Conservation (phyloP, 2,113 vertebrate genomes). For the Scalopus aquaticus region DNA sequence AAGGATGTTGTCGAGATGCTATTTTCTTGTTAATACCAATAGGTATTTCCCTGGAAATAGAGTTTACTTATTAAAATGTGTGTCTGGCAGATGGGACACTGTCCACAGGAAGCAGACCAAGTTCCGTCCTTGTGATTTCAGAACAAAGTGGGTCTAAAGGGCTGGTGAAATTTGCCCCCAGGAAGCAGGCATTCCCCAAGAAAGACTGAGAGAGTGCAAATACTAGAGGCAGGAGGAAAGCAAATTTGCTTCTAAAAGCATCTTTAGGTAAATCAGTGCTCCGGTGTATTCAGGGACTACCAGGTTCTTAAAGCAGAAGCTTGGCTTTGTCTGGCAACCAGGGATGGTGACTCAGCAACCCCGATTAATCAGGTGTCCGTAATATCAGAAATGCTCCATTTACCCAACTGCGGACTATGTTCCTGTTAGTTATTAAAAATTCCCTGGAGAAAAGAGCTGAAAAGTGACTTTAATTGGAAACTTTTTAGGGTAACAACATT, state of each 20-base stretch:
- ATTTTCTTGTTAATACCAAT: constrained; percentile 64
- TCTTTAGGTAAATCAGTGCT: not conserved
- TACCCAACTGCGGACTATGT: not conserved
- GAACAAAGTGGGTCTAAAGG: not conserved
- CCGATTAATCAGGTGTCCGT: not conserved
- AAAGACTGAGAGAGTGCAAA: not conserved
- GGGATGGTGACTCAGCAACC: not conserved
- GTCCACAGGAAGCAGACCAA: constrained; percentile 2
- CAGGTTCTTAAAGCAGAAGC: not conserved
- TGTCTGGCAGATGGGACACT: constrained; percentile 64
- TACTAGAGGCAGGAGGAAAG: not conserved
- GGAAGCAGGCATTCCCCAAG: not conserved
- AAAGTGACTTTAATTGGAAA: not conserved
- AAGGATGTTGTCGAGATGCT: constrained; percentile 65
- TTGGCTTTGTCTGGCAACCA: not conserved
- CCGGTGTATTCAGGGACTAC: not conserved
- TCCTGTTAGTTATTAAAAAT: constrained; percentile 13
- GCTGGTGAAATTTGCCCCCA: not conserved
- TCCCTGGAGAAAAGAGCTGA: not conserved
- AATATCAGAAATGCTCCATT: not conserved
- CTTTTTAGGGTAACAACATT: constrained; percentile 27
- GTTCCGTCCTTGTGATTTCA: not conserved
- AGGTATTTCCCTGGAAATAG: constrained; percentile 62
- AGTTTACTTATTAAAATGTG: constrained; percentile 68
- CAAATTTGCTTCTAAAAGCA: not conserved